These are phyloP conservation scores for Mellilla xanthometata DNA, from an alignment of 2,888 invertebrate genomes.

Conservation along the genomic window DNA sequence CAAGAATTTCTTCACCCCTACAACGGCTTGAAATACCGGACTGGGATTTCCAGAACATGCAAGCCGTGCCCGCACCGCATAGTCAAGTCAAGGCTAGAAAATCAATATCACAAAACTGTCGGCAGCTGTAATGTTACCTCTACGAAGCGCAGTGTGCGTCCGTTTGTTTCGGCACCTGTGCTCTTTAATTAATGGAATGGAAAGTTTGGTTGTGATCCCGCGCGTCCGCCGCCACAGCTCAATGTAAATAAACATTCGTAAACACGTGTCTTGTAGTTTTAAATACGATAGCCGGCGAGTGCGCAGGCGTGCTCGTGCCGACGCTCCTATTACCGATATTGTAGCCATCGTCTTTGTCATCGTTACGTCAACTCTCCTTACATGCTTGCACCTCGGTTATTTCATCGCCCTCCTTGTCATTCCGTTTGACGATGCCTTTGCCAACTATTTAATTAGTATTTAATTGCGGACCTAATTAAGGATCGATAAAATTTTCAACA, in stretches of 20 bases:
- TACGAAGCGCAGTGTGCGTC: not conserved
- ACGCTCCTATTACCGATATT: slow-evolving; percentile 11
- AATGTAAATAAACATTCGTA: slow-evolving; percentile 55
- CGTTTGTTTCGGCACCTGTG: not conserved
- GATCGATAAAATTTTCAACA: not conserved
- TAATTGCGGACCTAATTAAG: not conserved
- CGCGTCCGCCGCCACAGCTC: slow-evolving; percentile 33
- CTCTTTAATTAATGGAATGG: slow-evolving; percentile 10
- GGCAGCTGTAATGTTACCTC: not conserved
- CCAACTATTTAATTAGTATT: not conserved
- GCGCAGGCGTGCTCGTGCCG: slow-evolving; percentile 14
- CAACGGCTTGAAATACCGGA: not conserved
- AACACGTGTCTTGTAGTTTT: slow-evolving; percentile 40
- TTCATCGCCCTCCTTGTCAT: no score
- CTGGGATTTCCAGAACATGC: not conserved
- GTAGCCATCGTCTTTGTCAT: slow-evolving; percentile 8
- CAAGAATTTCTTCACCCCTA: no score
- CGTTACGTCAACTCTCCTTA: slow-evolving; percentile 1
- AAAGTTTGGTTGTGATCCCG: slow-evolving; percentile 25
- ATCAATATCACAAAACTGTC: slow-evolving; percentile 14
- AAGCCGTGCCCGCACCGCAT: slow-evolving; percentile 1
- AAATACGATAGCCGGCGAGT: slow-evolving; percentile 14
- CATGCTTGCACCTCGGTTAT: not conserved
- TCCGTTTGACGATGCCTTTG: no score
- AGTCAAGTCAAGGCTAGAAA: slow-evolving; percentile 13